Evolutionary conservation across 2,797 vertebrate genomes (phyloP).

Genomic region (Sebastes taczanowskii): DNA sequence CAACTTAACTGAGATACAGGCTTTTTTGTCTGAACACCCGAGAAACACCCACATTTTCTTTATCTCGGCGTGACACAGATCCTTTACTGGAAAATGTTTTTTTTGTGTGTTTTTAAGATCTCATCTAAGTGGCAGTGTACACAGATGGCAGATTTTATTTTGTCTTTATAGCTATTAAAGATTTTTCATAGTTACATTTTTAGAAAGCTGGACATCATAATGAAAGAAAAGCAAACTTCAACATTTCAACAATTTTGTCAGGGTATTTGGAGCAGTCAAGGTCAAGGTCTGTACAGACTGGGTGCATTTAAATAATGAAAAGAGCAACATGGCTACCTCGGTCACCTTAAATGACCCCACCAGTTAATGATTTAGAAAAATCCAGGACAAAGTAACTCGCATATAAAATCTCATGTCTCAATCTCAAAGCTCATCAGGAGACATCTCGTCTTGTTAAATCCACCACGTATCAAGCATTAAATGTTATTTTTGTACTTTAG

Average conservation of each 20-base stretch:
- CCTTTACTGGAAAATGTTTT: background rate
- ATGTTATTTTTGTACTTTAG: constrained; percentile 1
- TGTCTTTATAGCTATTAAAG: background rate
- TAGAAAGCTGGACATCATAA: background rate
- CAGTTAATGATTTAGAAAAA: background rate
- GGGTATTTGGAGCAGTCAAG: background rate
- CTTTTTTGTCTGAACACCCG: constrained; percentile 18
- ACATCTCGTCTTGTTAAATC: background rate
- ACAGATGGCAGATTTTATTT: background rate
- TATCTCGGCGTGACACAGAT: constrained; percentile 61
- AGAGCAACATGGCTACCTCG: background rate
- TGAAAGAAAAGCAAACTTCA: background rate
- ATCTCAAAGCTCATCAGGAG: background rate
- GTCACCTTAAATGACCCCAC: background rate
- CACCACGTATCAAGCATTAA: background rate
- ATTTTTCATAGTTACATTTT: background rate
- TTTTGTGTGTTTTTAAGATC: background rate
- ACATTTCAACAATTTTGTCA: background rate
- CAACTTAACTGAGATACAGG: constrained; percentile 30
- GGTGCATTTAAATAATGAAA: background rate
- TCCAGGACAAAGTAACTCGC: background rate
- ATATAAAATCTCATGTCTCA: background rate
- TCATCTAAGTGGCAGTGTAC: background rate
- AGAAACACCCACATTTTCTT: constrained; percentile 57
- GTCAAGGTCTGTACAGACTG: background rate